Percentiles rank a stretch among this genome's conserved stretches.
Conservation (phyloP, 1,140 invertebrate species). For the Akabosia matsudoensis region DNA sequence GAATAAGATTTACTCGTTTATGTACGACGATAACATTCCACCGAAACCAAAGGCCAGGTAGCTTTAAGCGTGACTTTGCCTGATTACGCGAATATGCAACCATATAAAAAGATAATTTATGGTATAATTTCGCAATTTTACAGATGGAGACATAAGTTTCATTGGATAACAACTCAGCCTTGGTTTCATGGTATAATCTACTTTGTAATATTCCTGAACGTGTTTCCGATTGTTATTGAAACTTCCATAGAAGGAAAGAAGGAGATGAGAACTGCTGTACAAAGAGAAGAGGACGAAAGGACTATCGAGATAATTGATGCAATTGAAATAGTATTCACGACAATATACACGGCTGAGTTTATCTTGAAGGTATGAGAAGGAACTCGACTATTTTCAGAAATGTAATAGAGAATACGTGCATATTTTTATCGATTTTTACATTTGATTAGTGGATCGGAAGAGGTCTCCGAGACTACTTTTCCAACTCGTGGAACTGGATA, state of each 20-base stretch:
- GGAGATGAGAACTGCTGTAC: neutral
- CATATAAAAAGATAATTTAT: neutral
- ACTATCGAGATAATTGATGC: neutral
- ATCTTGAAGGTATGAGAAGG: conserved; percentile 5
- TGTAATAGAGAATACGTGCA: neutral
- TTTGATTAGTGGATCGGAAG: conserved; percentile 14
- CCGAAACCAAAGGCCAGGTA: conserved; percentile 15
- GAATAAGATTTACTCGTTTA: conserved; percentile 20
- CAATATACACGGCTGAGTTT: neutral
- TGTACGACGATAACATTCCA: conserved; percentile 3
- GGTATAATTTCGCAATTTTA: neutral
- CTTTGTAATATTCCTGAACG: conserved; percentile 27
- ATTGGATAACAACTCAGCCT: conserved; percentile 20
- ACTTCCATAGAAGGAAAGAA: neutral
- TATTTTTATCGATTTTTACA: neutral
- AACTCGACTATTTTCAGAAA: neutral
- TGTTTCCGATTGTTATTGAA: neutral
- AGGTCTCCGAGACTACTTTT: conserved; percentile 22
- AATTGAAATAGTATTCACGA: conserved; percentile 1
- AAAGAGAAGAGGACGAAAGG: neutral
- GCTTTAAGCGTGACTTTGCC: too few relatives aligned
- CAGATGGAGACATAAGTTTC: conserved; percentile 26
- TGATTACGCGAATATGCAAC: neutral
- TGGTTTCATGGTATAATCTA: conserved; percentile 41
- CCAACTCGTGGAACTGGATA: conserved; percentile 15